Percentiles rank a stretch among this genome's conserved stretches.
These are phyloP conservation scores for Zele albiditarsus DNA, from an alignment of 2,888 invertebrate genomes.

Conservation along the genomic window DNA sequence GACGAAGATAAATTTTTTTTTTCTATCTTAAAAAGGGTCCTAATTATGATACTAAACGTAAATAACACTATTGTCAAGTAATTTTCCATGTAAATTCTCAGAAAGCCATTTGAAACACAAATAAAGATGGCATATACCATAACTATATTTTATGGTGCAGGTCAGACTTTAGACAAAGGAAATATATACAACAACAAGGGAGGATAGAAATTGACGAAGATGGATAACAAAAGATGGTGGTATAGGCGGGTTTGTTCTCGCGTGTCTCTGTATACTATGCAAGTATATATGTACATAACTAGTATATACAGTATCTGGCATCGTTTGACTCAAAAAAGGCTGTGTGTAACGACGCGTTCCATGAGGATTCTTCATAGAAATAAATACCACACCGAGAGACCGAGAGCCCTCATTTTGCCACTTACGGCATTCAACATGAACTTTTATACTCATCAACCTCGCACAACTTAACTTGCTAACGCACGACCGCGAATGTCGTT, in stretches of 20 bases:
- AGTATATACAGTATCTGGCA: neutral
- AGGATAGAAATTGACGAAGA: slow-evolving; percentile 1
- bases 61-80: neutral
- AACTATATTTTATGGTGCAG: neutral
- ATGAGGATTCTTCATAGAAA: slow-evolving; percentile 39
- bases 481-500: slow-evolving; percentile 64
- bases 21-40: neutral
- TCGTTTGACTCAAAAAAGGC: slow-evolving; percentile 47
- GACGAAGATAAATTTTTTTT: no score
- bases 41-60: neutral
- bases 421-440: slow-evolving; percentile 57
- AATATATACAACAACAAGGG: neutral
- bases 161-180: slow-evolving; percentile 7
- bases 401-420: slow-evolving; percentile 51
- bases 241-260: neutral
- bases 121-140: neutral
- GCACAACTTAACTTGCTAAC: slow-evolving; percentile 65
- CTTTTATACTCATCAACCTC: slow-evolving; percentile 63
- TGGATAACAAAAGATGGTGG: slow-evolving; percentile 9
- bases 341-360: slow-evolving; percentile 36
- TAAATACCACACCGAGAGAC: slow-evolving; percentile 1
- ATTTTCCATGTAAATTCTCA: neutral
- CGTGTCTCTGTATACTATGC: neutral
- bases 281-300: neutral
- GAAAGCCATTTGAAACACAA: neutral